These are phyloP conservation scores for Gibbula magus DNA, from an alignment of 2,888 invertebrate genomes.

Conservation along the genomic window DNA sequence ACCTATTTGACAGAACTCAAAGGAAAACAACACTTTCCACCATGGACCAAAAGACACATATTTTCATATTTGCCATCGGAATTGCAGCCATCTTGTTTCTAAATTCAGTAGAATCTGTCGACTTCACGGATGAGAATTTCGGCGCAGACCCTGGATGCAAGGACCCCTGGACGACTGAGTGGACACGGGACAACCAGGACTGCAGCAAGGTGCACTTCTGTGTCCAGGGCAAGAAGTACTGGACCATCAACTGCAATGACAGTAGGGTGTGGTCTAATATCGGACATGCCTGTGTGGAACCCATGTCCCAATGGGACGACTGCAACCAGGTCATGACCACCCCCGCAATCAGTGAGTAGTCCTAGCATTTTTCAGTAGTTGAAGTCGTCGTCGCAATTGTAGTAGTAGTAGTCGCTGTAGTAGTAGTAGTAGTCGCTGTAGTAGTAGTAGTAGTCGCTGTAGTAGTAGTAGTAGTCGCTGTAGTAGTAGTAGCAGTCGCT, in stretches of 20 bases:
- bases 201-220: constrained; percentile 46
- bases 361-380: no score
- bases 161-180: constrained; percentile 55
- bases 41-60: not conserved
- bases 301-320: constrained; percentile 56
- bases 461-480: no score
- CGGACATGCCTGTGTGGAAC: constrained; percentile 56
- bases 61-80: not conserved
- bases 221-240: constrained; percentile 47
- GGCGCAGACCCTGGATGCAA: constrained; percentile 52
- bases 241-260: constrained; percentile 54
- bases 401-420: no score
- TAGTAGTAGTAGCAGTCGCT: no score
- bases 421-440: no score
- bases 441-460: no score
- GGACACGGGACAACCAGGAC: constrained; percentile 50
- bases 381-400: no score
- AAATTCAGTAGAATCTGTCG: not conserved
- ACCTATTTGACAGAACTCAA: not conserved
- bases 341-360: constrained; percentile 47
- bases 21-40: not conserved
- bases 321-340: constrained; percentile 54
- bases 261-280: constrained; percentile 53
- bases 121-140: constrained; percentile 42
- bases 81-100: constrained; percentile 16